Base-by-base conservation (phyloP, 2,113 vertebrate species). In the Eonycteris spelaea region DNA sequence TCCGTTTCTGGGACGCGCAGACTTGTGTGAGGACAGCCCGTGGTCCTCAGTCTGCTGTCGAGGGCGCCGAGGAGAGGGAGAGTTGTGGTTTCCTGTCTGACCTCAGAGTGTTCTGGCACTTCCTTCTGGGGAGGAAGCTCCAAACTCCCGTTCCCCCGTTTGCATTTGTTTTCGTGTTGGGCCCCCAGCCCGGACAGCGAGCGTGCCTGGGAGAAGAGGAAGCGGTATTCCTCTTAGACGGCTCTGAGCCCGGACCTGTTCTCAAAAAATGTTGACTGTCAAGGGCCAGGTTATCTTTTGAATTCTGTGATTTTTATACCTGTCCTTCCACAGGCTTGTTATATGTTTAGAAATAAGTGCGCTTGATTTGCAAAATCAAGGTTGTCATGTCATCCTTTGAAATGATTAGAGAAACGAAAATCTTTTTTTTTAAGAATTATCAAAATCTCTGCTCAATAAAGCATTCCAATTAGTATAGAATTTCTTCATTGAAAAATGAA, bases 401-500 rank as follows among this genome's bases (percentile, higher is more conserved):
- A 95, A 40, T 3, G 9, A 10, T 28, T 10, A 28, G 35, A 80
- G 55, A 26, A 80, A 33, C 6, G 57, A 43, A 61, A 70, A 59
- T 75, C 35, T 83, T n/a, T 48, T 83, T 48, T 35, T 77, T n/a
- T 43, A 95, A 90, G 75, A 40, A 71, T 77, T 45, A 59, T 38
- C 19, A 10, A 70, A 57, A 43, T 80, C 43, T 84, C 53, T 26
- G 6, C 33, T 86, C n/a, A 13, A 0, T 59, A 67, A 67, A 77
- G 28, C 59, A 40, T 86, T 38, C 57, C n/a, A 82, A 26, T 70
- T 67, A 82, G 43, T 40, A 35, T 3, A 40, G 78, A 2, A 51
- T 92, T 91, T 86, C 74, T 70, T 95, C 75, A 24, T 28, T 92
- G 83, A 38, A 73, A 70, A 67, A 28, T 43, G 6, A 28, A 63